Conservation (phyloP, 1,140 invertebrate genomes). For the Drosophila sturtevanti region DNA sequence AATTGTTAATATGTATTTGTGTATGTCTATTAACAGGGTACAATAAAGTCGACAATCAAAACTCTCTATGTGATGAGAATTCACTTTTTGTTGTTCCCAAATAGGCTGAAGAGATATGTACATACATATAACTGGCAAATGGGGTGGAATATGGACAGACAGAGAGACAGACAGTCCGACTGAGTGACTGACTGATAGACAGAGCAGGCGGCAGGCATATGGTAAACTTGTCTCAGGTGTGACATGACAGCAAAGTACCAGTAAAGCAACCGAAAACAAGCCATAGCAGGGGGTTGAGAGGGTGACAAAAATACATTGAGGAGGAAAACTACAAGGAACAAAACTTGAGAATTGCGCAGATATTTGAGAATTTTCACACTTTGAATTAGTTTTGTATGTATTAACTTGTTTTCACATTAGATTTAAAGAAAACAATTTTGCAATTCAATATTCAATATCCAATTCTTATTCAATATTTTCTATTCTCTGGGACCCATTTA, state of each 20-base stretch:
- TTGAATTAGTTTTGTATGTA: not conserved
- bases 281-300: slow-evolving; percentile 12
- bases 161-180: slow-evolving; percentile 37
- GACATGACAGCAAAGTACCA: slow-evolving; percentile 12
- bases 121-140: slow-evolving; percentile 45
- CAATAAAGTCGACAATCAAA: not conserved
- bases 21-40: slow-evolving; percentile 17
- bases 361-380: not conserved
- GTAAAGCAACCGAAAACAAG: not conserved
- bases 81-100: slow-evolving; percentile 35
- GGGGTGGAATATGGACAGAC: slow-evolving; percentile 69
- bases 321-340: slow-evolving; percentile 30
- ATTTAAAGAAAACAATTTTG: not conserved
- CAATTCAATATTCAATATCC: not conserved
- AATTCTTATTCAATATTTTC: not conserved
- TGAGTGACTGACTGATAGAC: not conserved
- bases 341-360: not conserved
- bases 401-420: not conserved
- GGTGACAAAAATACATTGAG: slow-evolving; percentile 65
- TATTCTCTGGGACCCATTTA: not conserved
- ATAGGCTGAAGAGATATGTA: slow-evolving; percentile 37
- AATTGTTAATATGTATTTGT: no score
- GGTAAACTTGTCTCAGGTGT: slow-evolving; percentile 75
- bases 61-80: not conserved
- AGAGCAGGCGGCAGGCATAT: slow-evolving; percentile 50